Percentiles rank a stretch among this genome's conserved stretches.
phyloP scores from a whole-genome alignment of 2,888 invertebrate genomes.

The Physocephala rufipes region DNA sequence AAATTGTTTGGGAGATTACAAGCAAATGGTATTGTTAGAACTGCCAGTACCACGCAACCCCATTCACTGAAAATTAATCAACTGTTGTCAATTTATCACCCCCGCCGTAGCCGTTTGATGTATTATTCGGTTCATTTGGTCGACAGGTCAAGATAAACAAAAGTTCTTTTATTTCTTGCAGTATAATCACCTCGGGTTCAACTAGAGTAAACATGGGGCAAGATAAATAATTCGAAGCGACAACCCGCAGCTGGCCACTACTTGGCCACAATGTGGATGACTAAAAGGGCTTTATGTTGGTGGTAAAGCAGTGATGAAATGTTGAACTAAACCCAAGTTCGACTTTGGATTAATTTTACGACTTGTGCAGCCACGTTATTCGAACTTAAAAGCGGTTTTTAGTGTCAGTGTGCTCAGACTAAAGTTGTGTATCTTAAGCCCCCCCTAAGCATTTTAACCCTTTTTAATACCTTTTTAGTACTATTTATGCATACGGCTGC shows the following conservation, averaged over 20 bases:
- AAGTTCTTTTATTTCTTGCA: conserved; percentile 42
- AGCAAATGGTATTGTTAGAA: background rate
- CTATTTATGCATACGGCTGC: conserved; percentile 4
- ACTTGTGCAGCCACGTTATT: no score
- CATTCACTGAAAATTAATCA: conserved; percentile 60
- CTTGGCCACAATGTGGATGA: background rate
- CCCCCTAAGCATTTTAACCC: background rate
- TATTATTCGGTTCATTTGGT: conserved; percentile 68
- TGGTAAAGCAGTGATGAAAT: background rate
- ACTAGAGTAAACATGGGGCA: conserved; percentile 11
- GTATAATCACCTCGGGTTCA: conserved; percentile 20
- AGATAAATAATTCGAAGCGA: background rate
- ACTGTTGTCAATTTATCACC: conserved; percentile 66
- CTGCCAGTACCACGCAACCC: background rate
- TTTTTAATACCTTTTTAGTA: conserved; percentile 15
- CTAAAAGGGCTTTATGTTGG: background rate
- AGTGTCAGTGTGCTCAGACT: no score
- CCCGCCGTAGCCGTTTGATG: conserved; percentile 66
- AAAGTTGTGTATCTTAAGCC: no score
- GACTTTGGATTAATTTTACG: no score
- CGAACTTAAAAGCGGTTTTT: no score
- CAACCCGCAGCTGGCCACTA: background rate
- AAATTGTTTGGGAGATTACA: conserved; percentile 23
- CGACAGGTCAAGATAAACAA: conserved; percentile 66
- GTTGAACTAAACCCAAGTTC: background rate